Base-by-base conservation (phyloP, 2,888 invertebrate genomes). In the Cantharis rufa region DNA sequence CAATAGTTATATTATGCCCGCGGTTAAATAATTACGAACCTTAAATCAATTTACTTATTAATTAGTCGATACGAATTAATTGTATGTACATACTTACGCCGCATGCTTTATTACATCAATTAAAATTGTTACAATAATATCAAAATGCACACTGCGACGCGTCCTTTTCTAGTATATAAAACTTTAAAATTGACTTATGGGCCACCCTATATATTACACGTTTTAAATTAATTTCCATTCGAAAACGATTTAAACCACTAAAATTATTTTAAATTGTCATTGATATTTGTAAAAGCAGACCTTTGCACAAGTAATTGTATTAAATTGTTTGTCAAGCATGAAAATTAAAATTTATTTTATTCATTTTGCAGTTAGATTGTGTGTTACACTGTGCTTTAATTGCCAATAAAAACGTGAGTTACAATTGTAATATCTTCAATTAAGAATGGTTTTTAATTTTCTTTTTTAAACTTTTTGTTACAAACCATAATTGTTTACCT, bases 21-120 rank as follows among this genome's bases (percentile, higher is more conserved):
- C 69, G 73, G 74, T 77, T 70, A 70, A 77, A 77, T 77, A 74
- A 77, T 77, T 76, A 76, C 69, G 32, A 48, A 69, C 72, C 32
- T 76, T 76, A 76, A 76, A 76, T 76, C 74, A 77, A 74, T 74
- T 73, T 74, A 71, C 71, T 74, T 71, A 74, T 74, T 77, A 77
- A 77, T 77, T 77, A 77, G 71, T 77, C 74, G 63, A 71, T 73
- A 68, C 73, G 71, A 74, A 77, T 77, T 77, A 74, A 71, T 72
- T 70, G 74, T 27, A 32, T 66, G 70, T 70, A n/a, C n/a, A n/a
- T n/a, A 75, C 74, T 75, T 66, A 75, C 7, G n/a, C 48, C 70
- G 66, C 74, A 62, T 24, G 74, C 18, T n/a, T n/a, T 1, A 48
- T 48, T 48, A 48, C n/a, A 2, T 48, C 32, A 48, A 48, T 5